phyloP scores from a whole-genome alignment of 1,140 invertebrate genomes.

The Tetraneura akinire region DNA sequence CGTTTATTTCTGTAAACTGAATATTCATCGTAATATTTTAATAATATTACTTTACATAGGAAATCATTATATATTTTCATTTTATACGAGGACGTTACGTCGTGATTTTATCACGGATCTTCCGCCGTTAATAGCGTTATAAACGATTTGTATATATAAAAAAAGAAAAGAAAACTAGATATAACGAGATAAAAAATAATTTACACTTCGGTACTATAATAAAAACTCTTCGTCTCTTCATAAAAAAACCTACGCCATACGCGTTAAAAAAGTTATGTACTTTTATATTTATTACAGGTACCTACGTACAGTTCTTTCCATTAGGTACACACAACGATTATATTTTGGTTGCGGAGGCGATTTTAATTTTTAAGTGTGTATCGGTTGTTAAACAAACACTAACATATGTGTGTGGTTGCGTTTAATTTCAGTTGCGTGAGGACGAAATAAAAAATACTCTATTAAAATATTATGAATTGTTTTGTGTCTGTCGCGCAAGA shows the following conservation, averaged over 20 bases:
- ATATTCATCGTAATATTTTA: too few relatives aligned
- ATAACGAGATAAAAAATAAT: not conserved
- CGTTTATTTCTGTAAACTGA: not conserved
- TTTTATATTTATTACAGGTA: too few relatives aligned
- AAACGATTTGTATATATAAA: too few relatives aligned
- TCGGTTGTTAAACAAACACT: slow-evolving; percentile 16
- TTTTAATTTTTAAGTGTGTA: slow-evolving; percentile 29
- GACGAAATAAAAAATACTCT: slow-evolving; percentile 1
- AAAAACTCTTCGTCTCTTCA: not conserved
- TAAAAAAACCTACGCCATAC: not conserved
- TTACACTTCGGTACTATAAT: not conserved
- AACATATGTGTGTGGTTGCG: not conserved
- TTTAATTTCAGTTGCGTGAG: not conserved
- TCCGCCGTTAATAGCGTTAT: too few relatives aligned
- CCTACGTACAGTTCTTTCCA: too few relatives aligned
- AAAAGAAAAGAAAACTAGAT: too few relatives aligned
- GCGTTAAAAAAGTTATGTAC: too few relatives aligned
- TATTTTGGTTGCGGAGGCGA: too few relatives aligned
- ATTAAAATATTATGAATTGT: not conserved
- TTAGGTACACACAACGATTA: too few relatives aligned
- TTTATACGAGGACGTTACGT: not conserved
- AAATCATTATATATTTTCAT: not conserved
- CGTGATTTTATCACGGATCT: not conserved
- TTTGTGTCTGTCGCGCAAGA: not conserved
- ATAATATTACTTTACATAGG: too few relatives aligned